phyloP scores from a whole-genome alignment of 2,113 vertebrate species.

The Rousettus leschenaultii region DNA sequence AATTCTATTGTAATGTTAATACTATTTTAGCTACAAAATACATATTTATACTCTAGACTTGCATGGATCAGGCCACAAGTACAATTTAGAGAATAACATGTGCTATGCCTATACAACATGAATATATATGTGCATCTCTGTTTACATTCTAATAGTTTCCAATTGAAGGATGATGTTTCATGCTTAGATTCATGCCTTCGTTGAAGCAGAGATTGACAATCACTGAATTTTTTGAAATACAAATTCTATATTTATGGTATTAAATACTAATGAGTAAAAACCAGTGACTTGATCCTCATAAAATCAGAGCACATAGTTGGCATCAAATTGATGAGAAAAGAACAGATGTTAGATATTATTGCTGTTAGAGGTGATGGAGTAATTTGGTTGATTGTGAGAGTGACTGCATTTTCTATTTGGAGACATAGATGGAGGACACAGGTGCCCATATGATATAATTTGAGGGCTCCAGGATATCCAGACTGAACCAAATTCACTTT shows the following conservation, averaged over 20 bases:
- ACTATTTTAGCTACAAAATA: not conserved
- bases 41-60: not conserved
- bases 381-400: not conserved
- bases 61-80: not conserved
- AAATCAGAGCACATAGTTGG: not conserved
- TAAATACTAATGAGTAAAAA: not conserved
- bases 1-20: constrained; percentile 40
- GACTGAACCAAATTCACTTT: not conserved
- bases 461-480: not conserved
- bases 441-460: not conserved
- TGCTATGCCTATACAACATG: not conserved
- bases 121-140: not conserved
- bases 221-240: not conserved
- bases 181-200: not conserved
- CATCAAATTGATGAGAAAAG: constrained; percentile 11
- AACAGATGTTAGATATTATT: not conserved
- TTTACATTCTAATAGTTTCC: not conserved
- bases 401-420: not conserved
- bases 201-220: constrained; percentile 26
- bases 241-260: constrained; percentile 4
- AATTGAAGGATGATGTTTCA: not conserved
- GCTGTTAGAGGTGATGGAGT: not conserved
- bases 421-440: not conserved
- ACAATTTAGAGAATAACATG: not conserved
- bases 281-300: not conserved